Evolutionary conservation across 2,113 vertebrate genomes (phyloP), one percentile per base, ranked within the genome.

Genomic region (Marmota monax): DNA sequence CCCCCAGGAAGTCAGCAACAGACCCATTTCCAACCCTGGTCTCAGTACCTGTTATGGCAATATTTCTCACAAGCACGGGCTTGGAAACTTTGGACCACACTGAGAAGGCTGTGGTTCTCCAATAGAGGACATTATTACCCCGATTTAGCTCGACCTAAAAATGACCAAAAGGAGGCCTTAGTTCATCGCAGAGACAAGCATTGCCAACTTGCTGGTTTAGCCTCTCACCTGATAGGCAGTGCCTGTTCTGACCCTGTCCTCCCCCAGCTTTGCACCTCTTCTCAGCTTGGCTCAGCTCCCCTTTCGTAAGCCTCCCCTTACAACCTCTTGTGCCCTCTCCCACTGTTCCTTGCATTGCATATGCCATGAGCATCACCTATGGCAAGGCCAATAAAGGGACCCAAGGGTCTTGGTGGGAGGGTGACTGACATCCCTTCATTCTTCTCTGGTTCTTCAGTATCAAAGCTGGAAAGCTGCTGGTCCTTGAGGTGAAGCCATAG

Each of bases 111-210:
- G 99, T 99, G 88, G 99, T 99, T 96, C 99, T 99, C 99, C 99
- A 99, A 76, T 99, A 99, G 67, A 99, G 98, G 72, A 99, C 99
- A 18, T 99, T 99, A 96, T 99, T 99, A 77, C 99, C 99, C 0
- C 97, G 98, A 84, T 98, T 99, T 88, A 99, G 97, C 45, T 99
- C 97, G 2, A 99, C 98, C 99, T 99, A 51, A 95, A 83, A 94
- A 23, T 45, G 70, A 92, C 67, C 79, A 74, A 29, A 63, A 76
- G 70, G 74, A 53, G 45, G 27, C 22, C 4, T 56, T 72, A 48
- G 51, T 90, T 89, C 76, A 27, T 29, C 12, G 14, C n/a, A 74
- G 48, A 88, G 37, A 79, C 2, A 32, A 27, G 25, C 20, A 18
- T 13, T 10, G 1, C 32, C 77, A 18, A 45, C 14, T 23, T 63